Evolutionary conservation across 2,888 invertebrate species (phyloP), one percentile per base, ranked within the genome.

Genomic region (Reticulitermes lucifugus): DNA sequence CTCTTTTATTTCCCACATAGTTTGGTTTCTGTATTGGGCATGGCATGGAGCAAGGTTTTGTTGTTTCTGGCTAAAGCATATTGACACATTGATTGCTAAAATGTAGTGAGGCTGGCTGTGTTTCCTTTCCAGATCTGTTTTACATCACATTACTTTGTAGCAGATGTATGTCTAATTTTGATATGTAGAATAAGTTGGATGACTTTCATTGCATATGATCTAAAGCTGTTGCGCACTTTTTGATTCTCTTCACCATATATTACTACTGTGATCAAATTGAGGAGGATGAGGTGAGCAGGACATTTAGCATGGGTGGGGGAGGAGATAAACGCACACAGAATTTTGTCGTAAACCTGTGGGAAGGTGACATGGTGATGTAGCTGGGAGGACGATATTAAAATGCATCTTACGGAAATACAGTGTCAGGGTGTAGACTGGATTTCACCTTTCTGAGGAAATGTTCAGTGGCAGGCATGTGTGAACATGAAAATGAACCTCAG

Each of bases 1-100:
- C 10, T 35, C 12, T 41, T 9, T 73, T 14, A 21, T 21, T 73
- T 73, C 22, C 10, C 2, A 25, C 29, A 71, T 41, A 65, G 65
- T 65, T 65, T 65, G n/a, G 25, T 65, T 65, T 65, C 60, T 60
- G 25, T 73, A 18, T 73, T 73, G 18, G 41, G 73, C 73, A 73
- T 73, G 73, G 73, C 73, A 73, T 73, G 73, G 73, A 73, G 41
- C 41, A 21, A 73, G 41, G 9, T 73, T 35, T 29, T 35, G 14
- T 73, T 73, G 21, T 73, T 35, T 65, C 65, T 65, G 25, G 65
- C n/a, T 65, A n/a, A n/a, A 65, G 6, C 55, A n/a, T 71, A 35
- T 71, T 14, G 29, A 29, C 35, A 35, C 29, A 18, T 14, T 71
- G 71, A 10, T 14, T 71, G 71, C 71, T 71, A 25, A 71, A 60